These are phyloP conservation scores for Sebastiscus albofasciatus DNA, from an alignment of 2,797 vertebrate genomes.

Conservation along the genomic window DNA sequence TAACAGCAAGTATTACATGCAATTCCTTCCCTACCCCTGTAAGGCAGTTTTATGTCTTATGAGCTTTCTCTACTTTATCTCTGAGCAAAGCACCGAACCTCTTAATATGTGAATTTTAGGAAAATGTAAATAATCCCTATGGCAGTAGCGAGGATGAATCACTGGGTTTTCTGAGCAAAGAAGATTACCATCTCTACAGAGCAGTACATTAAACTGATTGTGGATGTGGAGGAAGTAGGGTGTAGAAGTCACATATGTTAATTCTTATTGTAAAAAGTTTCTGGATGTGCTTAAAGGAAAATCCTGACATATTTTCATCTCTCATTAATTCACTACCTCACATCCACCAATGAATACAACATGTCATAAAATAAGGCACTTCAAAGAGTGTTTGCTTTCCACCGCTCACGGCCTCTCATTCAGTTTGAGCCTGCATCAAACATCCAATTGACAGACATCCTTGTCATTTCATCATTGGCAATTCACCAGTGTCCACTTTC, in stretches of 20 bases:
- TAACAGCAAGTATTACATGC: neutral
- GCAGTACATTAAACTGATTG: neutral
- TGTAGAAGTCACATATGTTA: slow-evolving; percentile 33
- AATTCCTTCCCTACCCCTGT: too few relatives aligned
- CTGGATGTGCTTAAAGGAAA: slow-evolving; percentile 49
- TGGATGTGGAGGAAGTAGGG: slow-evolving; percentile 6
- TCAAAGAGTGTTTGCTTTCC: slow-evolving; percentile 66
- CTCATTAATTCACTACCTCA: slow-evolving; percentile 55
- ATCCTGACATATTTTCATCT: slow-evolving; percentile 34
- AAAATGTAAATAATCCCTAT: neutral
- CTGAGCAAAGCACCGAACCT: slow-evolving; percentile 1
- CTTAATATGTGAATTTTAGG: slow-evolving; percentile 1
- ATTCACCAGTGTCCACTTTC: slow-evolving; percentile 63
- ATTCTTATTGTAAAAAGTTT: slow-evolving; percentile 40
- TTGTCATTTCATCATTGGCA: slow-evolving; percentile 64
- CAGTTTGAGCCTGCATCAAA: slow-evolving; percentile 65
- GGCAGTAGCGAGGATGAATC: neutral
- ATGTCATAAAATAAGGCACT: slow-evolving; percentile 57
- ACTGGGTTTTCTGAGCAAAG: neutral
- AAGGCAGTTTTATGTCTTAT: slow-evolving; percentile 24
- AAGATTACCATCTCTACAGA: neutral
- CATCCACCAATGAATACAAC: slow-evolving; percentile 56
- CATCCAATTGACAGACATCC: slow-evolving; percentile 64
- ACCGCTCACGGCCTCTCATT: slow-evolving; percentile 50
- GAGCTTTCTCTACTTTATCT: slow-evolving; percentile 30